phyloP scores from a whole-genome alignment of 2,888 invertebrate species.

The Cerceris rybyensis region DNA sequence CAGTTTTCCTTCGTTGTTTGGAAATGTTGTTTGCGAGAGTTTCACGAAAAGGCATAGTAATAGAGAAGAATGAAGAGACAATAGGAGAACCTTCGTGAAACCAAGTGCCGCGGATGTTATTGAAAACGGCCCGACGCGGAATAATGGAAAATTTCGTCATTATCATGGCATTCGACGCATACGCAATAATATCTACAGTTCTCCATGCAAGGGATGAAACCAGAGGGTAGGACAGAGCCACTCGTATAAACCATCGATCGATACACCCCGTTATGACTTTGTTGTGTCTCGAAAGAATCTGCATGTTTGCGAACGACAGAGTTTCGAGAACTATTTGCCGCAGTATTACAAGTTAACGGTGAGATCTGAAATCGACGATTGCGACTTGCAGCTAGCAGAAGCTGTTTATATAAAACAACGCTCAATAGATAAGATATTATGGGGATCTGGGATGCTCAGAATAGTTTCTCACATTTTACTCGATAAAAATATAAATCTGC shows the following conservation, averaged over 20 bases:
- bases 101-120: constrained; percentile 4
- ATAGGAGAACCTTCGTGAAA: background rate
- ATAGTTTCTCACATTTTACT: no score
- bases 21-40: no score
- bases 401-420: no score
- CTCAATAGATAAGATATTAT: no score
- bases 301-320: constrained; percentile 17
- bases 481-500: no score
- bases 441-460: no score
- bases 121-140: background rate
- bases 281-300: constrained; percentile 31
- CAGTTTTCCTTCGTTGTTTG: no score
- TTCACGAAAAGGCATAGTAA: no score
- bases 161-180: constrained; percentile 37
- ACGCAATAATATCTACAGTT: constrained; percentile 45
- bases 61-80: background rate
- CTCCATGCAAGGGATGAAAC: constrained; percentile 42
- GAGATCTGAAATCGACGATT: no score
- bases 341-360: no score
- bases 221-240: constrained; percentile 38
- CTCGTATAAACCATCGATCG: constrained; percentile 37
- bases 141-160: constrained; percentile 34
- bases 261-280: constrained; percentile 41
- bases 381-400: no score
- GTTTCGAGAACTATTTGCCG: background rate